Evolutionary conservation across 2,113 vertebrate genomes (phyloP).

Genomic region (Nibea coibor): DNA sequence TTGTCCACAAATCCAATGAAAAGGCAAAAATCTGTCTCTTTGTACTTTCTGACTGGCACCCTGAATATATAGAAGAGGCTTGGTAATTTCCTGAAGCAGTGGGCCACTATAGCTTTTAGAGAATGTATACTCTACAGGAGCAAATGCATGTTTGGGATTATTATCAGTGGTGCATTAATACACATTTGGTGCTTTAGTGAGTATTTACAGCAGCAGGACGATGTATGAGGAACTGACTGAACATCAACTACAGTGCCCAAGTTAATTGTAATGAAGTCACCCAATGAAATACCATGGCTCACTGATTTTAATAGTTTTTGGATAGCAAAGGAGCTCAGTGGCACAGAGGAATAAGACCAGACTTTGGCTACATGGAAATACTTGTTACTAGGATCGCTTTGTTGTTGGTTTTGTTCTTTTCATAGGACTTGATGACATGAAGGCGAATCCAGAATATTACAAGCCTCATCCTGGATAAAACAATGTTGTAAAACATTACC

Average conservation of each 20-base stretch:
- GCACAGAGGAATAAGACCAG: not conserved
- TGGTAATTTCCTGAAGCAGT: not conserved
- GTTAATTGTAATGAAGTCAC: not conserved
- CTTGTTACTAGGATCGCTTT: not conserved
- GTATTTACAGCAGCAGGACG: not conserved
- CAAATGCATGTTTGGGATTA: not conserved
- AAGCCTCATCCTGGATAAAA: not conserved
- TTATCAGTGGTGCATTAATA: not conserved
- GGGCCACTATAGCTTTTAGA: not conserved
- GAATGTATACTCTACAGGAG: not conserved
- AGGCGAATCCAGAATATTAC: not conserved
- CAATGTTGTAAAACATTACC: not conserved
- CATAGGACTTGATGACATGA: slow-evolving; percentile 1
- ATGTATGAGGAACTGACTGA: not conserved
- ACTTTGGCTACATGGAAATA: not conserved
- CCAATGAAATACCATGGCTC: not conserved
- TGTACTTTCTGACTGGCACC: not conserved
- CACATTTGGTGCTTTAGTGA: not conserved
- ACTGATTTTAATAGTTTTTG: not conserved
- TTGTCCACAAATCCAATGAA: slow-evolving; percentile 6
- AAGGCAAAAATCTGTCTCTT: not conserved
- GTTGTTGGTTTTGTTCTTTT: slow-evolving; percentile 22
- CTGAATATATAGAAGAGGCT: too few species aligned
- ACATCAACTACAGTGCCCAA: not conserved
- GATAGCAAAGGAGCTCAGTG: not conserved